Base-by-base conservation (phyloP, 1,140 invertebrate genomes). In the Musca vetustissima region DNA sequence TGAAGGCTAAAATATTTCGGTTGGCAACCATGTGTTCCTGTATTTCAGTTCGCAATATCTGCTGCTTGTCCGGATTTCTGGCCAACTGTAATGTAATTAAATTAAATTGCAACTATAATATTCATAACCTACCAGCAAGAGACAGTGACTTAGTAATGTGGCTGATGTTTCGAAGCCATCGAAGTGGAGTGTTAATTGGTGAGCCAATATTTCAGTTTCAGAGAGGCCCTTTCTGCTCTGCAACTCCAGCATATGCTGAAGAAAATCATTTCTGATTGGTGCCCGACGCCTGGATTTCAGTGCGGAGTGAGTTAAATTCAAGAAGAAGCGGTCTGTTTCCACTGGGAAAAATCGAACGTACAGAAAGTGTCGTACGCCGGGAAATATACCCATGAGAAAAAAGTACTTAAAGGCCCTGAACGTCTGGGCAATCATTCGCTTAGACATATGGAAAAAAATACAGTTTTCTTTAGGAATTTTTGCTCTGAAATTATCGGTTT, bases 151-250 rank as follows among this genome's bases (percentile, higher is more conserved):
- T 6, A 78, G 68, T 21, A 73, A 75, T 1, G 76, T 69, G 0
- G 75, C 78, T 0, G 76, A 73, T 0, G 89, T 89, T 49, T 90
- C 89, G 70, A 86, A 90, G 11, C 88, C 88, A 73, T 88, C 88
- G n/a, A 87, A 50, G 68, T 87, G 81, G 25, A 87, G 86, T 0
- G 86, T 78, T 2, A 85, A 70, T 6, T 84, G 79, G 75, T 87
- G 85, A 3, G 85, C 84, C 43, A 88, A 79, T 4, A 93, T 83
- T 73, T 89, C 86, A 24, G 87, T 84, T 9, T 87, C 86, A 0
- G 77, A 78, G n/a, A 87, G 82, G 67, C 82, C 78, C 75, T 75
- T 80, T 65, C 76, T 83, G 66, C 78, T 73, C 4, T 74, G 73
- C 53, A 85, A 59, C 14, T 81, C 72, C 21, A 84, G 68, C 57